A percentile compares a stretch with the other conserved stretches of the same genome.
Conservation (phyloP, 2,888 invertebrate species). For the Thera obeliscata region DNA sequence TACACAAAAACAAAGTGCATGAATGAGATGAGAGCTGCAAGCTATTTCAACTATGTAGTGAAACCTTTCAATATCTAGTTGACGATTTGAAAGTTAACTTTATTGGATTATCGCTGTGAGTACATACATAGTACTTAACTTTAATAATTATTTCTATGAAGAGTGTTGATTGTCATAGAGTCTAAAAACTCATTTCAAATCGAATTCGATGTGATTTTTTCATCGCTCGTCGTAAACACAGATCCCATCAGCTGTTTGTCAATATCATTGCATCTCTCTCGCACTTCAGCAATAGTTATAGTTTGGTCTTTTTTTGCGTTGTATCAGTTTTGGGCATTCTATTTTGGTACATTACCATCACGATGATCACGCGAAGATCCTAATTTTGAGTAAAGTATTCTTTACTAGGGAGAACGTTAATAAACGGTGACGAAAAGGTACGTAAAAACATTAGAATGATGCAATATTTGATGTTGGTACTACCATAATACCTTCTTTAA, state of each 20-base stretch:
- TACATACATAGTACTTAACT: neutral
- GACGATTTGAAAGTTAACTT: constrained; percentile 31
- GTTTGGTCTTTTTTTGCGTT: constrained; percentile 66
- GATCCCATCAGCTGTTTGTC: constrained; percentile 80
- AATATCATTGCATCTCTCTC: constrained; percentile 70
- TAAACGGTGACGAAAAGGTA: constrained; percentile 66
- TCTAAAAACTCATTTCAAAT: neutral
- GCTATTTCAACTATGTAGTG: neutral
- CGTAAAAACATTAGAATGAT: constrained; percentile 28
- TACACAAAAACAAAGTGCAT: constrained; percentile 12
- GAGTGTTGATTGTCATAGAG: too few relatives aligned
- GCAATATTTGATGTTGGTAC: neutral
- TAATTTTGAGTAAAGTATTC: constrained; percentile 67
- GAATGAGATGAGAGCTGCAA: constrained; percentile 13
- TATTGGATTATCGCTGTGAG: constrained; percentile 32
- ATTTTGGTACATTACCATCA: constrained; percentile 83
- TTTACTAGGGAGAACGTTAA: constrained; percentile 57
- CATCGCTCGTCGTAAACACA: neutral
- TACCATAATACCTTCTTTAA: neutral
- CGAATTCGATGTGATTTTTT: neutral
- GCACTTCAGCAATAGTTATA: constrained; percentile 56
- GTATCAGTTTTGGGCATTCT: constrained; percentile 82
- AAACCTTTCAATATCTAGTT: constrained; percentile 23
- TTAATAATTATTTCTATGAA: too few relatives aligned
- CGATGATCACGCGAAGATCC: constrained; percentile 75